Evolutionary conservation across 2,113 vertebrate genomes (phyloP).

Genomic region (Theristicus caerulescens): DNA sequence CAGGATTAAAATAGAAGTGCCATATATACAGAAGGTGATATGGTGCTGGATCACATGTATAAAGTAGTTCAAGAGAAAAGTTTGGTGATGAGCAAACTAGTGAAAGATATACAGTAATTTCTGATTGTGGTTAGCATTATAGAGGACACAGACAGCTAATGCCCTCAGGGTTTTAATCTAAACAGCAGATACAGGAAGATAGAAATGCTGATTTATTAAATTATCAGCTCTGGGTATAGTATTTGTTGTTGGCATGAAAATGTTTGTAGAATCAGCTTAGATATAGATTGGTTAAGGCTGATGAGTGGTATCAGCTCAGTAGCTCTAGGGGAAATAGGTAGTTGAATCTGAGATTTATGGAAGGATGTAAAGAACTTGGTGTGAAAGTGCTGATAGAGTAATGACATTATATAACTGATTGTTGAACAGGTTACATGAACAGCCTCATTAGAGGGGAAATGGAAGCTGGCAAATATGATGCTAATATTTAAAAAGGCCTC

Average conservation of each 20-base stretch:
- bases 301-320: neutral
- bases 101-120: neutral
- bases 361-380: neutral
- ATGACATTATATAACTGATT: neutral
- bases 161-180: neutral
- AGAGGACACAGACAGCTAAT: neutral
- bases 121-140: neutral
- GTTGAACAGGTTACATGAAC: neutral
- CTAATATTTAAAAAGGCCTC: neutral
- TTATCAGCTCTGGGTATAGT: neutral
- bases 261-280: neutral
- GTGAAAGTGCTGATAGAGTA: neutral
- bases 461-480: neutral
- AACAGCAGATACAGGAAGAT: neutral
- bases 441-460: neutral
- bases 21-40: neutral
- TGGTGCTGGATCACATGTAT: neutral
- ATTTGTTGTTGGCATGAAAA: neutral
- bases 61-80: neutral
- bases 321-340: neutral
- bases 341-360: neutral
- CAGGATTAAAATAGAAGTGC: neutral
- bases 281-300: neutral
- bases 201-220: neutral
- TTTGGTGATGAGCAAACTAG: neutral